phyloP scores from a whole-genome alignment of 1,140 invertebrate genomes.

The Catajapyx aquilonaris region DNA sequence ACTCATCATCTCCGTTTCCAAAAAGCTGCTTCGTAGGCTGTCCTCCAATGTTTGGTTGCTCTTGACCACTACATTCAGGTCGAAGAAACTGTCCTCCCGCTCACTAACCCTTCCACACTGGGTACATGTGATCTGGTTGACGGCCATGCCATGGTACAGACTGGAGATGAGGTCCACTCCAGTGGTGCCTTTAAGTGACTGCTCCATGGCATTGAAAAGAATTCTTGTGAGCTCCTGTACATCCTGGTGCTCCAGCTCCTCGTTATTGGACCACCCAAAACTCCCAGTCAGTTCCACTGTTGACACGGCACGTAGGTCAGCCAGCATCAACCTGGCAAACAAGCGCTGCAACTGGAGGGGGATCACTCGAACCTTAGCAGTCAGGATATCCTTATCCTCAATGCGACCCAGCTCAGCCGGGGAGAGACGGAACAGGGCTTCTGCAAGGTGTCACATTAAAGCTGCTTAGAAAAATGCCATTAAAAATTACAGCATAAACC shows the following conservation, averaged over 20 bases:
- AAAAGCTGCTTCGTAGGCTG: background rate
- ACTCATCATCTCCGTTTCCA: background rate
- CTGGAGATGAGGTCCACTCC: constrained; percentile 1
- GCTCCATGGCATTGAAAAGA: constrained; percentile 2
- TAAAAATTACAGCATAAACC: too few relatives aligned
- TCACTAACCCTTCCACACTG: constrained; percentile 1
- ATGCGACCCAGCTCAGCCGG: constrained; percentile 2
- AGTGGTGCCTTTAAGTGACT: background rate
- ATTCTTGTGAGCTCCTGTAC: constrained; percentile 3
- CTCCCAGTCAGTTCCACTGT: constrained; percentile 3
- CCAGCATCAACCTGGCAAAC: constrained; percentile 3
- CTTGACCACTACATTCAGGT: background rate
- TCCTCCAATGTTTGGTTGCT: background rate
- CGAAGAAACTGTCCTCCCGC: constrained; percentile 2
- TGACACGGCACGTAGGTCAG: constrained; percentile 1
- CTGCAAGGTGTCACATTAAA: too few relatives aligned
- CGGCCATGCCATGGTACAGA: constrained; percentile 2
- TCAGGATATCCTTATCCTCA: background rate
- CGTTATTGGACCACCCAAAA: constrained; percentile 3
- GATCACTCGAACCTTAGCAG: constrained; percentile 3
- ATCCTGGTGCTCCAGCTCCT: constrained; percentile 4
- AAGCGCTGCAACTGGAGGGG: constrained; percentile 4
- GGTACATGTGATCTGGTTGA: constrained; percentile 1
- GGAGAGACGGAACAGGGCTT: background rate
- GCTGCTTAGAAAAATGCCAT: too few relatives aligned